Percentiles rank a stretch among this genome's conserved stretches.
Conservation (phyloP, 2,888 invertebrate genomes). For the Itoplectis maculator region DNA sequence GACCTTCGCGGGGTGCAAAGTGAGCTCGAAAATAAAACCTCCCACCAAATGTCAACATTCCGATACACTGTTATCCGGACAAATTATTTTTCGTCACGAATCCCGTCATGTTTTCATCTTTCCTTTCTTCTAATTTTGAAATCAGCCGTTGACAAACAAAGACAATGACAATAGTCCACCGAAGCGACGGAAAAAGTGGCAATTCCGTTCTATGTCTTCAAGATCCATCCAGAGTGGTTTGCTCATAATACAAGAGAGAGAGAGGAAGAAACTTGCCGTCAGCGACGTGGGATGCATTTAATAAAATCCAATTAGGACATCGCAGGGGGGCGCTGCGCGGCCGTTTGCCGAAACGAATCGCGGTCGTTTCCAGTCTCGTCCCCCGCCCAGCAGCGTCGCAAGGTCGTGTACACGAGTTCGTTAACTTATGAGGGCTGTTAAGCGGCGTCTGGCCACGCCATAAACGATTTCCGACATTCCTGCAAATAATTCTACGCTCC, state of each 20-base stretch:
- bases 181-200: neutral
- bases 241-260: neutral
- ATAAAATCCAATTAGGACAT: slow-evolving; percentile 48
- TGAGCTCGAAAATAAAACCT: neutral
- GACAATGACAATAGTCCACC: neutral
- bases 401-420: slow-evolving; percentile 8
- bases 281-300: slow-evolving; percentile 34
- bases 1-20: neutral
- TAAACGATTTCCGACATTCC: slow-evolving; percentile 48
- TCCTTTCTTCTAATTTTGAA: neutral
- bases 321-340: slow-evolving; percentile 1
- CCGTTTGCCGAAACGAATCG: slow-evolving; percentile 17
- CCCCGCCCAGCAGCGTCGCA: neutral
- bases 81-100: neutral
- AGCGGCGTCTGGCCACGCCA: slow-evolving; percentile 42
- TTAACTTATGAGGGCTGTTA: slow-evolving; percentile 43
- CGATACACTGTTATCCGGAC: neutral
- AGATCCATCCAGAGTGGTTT: neutral
- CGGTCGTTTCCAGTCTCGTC: slow-evolving; percentile 2
- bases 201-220: neutral
- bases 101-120: neutral
- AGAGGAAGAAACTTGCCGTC: neutral
- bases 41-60: neutral
- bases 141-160: neutral
- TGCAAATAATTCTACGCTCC: slow-evolving; percentile 47